These are phyloP conservation scores for Campoletis sonorensis DNA, from an alignment of 1,140 invertebrate species.

Conservation along the genomic window DNA sequence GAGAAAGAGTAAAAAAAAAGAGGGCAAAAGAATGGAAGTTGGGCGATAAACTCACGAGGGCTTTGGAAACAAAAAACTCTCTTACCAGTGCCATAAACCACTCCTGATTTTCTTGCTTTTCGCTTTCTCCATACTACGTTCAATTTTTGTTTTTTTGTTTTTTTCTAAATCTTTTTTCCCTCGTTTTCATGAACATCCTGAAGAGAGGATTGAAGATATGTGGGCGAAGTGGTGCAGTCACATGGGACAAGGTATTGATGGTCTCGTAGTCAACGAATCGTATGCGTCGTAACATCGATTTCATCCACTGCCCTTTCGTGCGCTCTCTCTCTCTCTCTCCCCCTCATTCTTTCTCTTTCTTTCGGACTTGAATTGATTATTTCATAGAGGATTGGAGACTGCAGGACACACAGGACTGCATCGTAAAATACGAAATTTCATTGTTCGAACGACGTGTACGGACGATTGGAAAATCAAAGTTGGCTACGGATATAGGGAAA, in stretches of 20 bases:
- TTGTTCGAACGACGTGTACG: conserved; percentile 59
- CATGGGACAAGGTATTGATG: conserved; percentile 3
- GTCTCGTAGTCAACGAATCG: conserved; percentile 13
- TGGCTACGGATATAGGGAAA: not conserved
- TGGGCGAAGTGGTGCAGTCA: conserved; percentile 2
- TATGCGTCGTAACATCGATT: conserved; percentile 16
- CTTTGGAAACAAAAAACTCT: conserved; percentile 40
- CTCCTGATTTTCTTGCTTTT: conserved; percentile 42
- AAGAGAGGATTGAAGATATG: conserved; percentile 24
- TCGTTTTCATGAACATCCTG: not conserved
- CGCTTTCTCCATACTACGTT: conserved; percentile 24
- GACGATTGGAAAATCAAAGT: conserved; percentile 64
- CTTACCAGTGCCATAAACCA: conserved; percentile 43
- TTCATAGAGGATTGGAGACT: not conserved
- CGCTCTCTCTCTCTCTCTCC: not conserved
- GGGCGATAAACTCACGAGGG: conserved; percentile 37
- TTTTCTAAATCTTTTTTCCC: conserved; percentile 9
- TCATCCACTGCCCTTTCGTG: not conserved
- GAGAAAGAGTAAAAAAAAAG: not conserved
- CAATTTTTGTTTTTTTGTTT: not conserved
- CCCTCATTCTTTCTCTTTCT: not conserved
- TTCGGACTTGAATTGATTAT: conserved; percentile 35
- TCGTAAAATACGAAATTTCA: conserved; percentile 10
- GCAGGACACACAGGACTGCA: no score
- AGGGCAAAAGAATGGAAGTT: not conserved